Percentiles rank a stretch among this genome's conserved stretches.
Evolutionary conservation across 2,888 invertebrate genomes (phyloP).

Genomic region (Brassicogethes aeneus): DNA sequence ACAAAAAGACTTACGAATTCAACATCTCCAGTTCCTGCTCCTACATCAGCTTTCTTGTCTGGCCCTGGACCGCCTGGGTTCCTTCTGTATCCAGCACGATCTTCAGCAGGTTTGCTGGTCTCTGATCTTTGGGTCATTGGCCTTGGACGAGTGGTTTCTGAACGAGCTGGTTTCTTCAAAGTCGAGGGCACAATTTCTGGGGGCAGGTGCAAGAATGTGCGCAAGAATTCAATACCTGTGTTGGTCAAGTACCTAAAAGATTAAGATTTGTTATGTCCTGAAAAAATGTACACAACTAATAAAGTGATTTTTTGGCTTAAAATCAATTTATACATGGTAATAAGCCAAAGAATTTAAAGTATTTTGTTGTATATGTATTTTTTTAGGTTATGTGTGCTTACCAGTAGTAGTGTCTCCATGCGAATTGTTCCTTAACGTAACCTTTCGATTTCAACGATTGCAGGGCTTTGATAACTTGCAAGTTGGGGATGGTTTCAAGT

Average conservation of each 20-base stretch:
- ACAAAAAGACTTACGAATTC: conserved; percentile 55
- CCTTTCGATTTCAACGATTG: conserved; percentile 95
- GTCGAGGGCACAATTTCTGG: conserved; percentile 99
- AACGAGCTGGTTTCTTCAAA: conserved; percentile 80
- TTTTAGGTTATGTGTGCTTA: conserved; percentile 40
- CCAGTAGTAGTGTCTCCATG: conserved; percentile 99
- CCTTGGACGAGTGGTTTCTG: conserved; percentile 77
- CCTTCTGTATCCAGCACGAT: conserved; percentile 75
- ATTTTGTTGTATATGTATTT: too few species aligned
- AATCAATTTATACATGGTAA: too few species aligned
- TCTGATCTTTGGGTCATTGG: conserved; percentile 60
- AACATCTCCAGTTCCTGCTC: conserved; percentile 85
- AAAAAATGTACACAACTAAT: too few species aligned
- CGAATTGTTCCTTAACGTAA: conserved; percentile 98
- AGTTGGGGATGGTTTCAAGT: conserved; percentile 88
- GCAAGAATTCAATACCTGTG: conserved; percentile 93
- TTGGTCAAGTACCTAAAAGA: conserved; percentile 79
- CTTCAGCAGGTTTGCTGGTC: conserved; percentile 66
- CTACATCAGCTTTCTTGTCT: conserved; percentile 96
- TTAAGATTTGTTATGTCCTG: too few species aligned
- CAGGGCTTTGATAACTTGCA: conserved; percentile 97
- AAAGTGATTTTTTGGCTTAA: too few species aligned
- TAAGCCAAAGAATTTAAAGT: too few species aligned
- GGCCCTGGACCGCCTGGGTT: conserved; percentile 54
- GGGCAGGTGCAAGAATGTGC: conserved; percentile 92